Base-by-base conservation (phyloP, 2,888 invertebrate genomes). In the Branchipolynoe longqiensis region DNA sequence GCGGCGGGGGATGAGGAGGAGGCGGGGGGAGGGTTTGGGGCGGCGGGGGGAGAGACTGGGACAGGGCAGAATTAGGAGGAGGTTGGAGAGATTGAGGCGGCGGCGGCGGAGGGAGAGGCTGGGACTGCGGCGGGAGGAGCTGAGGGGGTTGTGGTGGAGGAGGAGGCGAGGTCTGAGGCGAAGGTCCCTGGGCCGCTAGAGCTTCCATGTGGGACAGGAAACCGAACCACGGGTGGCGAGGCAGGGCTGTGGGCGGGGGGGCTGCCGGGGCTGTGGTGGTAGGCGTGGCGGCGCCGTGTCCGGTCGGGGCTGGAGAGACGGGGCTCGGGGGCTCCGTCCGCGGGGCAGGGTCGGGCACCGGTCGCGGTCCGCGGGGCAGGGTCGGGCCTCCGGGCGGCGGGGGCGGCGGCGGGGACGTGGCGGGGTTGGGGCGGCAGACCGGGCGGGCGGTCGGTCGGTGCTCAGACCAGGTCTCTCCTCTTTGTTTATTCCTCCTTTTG, bases 161-260 rank as follows among this genome's bases (percentile, higher is more conserved):
- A 6, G 31, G 85, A 38, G 64, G 69, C 69, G 58, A 25, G 0
- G 83, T 25, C 73, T 33, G 83, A 18, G 28, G 58, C n/a, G 73
- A 25, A n/a, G n/a, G 78, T 54, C 54, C 48, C 78, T 78, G 78
- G 25, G 48, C 41, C 4, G 78, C 41, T n/a, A 78, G 78, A 1
- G 78, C 78, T 78, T 78, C 78, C 78, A 78, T 78, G 78, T 41
- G 78, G 78, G 54, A 78, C 69, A 38, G 69, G 22, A 69, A 69
- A 38, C 38, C 69, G 69, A 69, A 69, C 69, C 69, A 69, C 18
- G 69, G 69, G 38, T 36, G n/a, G 36, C 69, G 69, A 69, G 25
- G 33, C 69, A 69, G 69, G 69, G 48, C 48, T 48, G 8, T 8
- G 48, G 8, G 48, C 48, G 8, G 48, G 48, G 48, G 48, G 48